Evolutionary conservation across 2,797 vertebrate genomes (phyloP).

Genomic region (Tapirus indicus): DNA sequence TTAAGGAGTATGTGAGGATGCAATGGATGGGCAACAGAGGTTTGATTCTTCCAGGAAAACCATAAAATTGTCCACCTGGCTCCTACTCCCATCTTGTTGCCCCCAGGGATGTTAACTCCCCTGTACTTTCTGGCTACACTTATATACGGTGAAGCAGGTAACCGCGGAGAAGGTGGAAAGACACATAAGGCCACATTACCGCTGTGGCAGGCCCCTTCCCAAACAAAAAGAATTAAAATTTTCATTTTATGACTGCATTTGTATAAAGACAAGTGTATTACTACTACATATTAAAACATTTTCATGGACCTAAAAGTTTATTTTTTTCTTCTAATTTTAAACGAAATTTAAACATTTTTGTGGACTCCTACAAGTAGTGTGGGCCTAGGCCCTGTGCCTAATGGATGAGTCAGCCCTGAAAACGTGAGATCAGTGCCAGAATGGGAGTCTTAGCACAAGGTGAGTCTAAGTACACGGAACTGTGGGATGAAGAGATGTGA

Average conservation of each 20-base stretch:
- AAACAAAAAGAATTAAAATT: background rate
- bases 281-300: background rate
- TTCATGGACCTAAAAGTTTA: background rate
- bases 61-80: background rate
- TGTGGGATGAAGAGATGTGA: background rate
- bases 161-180: background rate
- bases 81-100: background rate
- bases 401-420: background rate
- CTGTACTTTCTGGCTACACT: background rate
- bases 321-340: background rate
- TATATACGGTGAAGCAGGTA: background rate
- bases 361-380: background rate
- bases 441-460: background rate
- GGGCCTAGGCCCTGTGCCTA: background rate
- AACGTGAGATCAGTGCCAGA: fast-evolving
- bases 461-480: background rate
- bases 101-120: fast-evolving
- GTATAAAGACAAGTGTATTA: background rate
- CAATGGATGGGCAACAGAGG: background rate
- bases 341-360: background rate
- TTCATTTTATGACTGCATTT: background rate
- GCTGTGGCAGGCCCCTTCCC: background rate
- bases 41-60: background rate
- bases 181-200: no score
- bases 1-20: background rate